Conservation (phyloP, 1,140 invertebrate genomes). For the Charaxes varanes region DNA sequence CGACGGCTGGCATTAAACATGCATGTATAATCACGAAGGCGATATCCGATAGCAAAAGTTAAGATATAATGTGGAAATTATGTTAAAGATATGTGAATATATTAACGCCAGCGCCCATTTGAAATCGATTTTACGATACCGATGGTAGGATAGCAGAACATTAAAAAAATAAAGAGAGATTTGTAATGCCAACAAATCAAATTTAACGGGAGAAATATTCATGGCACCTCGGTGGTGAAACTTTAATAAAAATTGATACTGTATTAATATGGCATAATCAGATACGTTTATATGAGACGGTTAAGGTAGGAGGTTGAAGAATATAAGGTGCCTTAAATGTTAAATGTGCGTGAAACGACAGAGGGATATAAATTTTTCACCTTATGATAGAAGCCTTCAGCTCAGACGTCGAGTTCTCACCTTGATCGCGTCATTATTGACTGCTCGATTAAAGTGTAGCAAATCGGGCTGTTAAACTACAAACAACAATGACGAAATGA, state of each 20-base stretch:
- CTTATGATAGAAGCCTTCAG: slow-evolving; percentile 39
- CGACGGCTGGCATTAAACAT: not conserved
- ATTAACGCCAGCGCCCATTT: not conserved
- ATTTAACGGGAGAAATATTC: slow-evolving; percentile 1
- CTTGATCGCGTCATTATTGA: slow-evolving; percentile 50
- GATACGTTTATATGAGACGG: slow-evolving; percentile 8
- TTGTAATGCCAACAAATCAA: not conserved
- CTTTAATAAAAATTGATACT: slow-evolving; percentile 7
- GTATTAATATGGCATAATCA: slow-evolving; percentile 9
- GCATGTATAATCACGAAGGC: not conserved
- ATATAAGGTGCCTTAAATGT: slow-evolving; percentile 49
- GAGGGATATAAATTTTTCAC: slow-evolving; percentile 54
- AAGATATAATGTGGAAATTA: slow-evolving; percentile 1
- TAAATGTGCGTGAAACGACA: slow-evolving; percentile 62
- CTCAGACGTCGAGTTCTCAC: slow-evolving; percentile 35
- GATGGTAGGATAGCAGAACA: not conserved
- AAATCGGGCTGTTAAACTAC: slow-evolving; percentile 58
- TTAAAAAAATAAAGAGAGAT: not conserved
- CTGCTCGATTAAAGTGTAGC: slow-evolving; percentile 56
- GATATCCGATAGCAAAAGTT: not conserved
- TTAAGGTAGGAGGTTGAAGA: slow-evolving; percentile 10
- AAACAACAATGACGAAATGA: slow-evolving; percentile 20
- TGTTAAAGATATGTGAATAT: slow-evolving; percentile 1
- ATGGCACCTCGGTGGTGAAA: not conserved
- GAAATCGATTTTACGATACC: not conserved